Base-by-base conservation (phyloP, 2,797 vertebrate species). In the Danio choprae region DNA sequence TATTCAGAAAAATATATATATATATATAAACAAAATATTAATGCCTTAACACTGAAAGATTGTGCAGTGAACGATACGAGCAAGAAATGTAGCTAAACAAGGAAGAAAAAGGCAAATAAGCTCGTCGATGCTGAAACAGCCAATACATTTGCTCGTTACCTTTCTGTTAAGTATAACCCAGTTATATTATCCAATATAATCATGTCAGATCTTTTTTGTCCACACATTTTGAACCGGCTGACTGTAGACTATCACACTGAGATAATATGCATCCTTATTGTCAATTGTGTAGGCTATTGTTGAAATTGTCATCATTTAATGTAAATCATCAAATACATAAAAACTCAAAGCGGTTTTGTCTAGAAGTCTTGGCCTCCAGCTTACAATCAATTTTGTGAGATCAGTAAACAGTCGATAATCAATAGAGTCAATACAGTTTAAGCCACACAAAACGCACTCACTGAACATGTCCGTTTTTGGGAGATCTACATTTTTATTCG, bases 351-450 rank as follows among this genome's bases (percentile, higher is more conserved):
- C 62, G 64, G 53, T 11, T 70, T 20, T 16, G 50, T 29, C 9
- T 44, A 1, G 9, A 22, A 77, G 7, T 55, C 55, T 20, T 78
- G 36, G 65, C 36, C 62, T 51, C 50, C 13, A 77, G 79, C 20
- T 83, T 41, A 62, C 43, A 67, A 73, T 83, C 75, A 79, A 81
- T 83, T 63, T 22, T 18, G 29, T 60, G 22, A n/a, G 13, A 79
- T 51, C 56, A 41, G 53, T 70, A 70, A 55, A 70, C 63, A 58
- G 46, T 75, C 73, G 69, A 69, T 71, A 75, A 60, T 81, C 81
- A 53, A 74, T 77, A 36, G 20, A 58, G 43, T 38, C 18, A 18
- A 56, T 55, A 64, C 64, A 51, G 38, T n/a, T 74, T 8, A 9
- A 29, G 18, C 20, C 11, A 40, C 12, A 69, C 6, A 13, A 51